Conservation (phyloP, 1,140 invertebrate species). For the Cydia amplana region DNA sequence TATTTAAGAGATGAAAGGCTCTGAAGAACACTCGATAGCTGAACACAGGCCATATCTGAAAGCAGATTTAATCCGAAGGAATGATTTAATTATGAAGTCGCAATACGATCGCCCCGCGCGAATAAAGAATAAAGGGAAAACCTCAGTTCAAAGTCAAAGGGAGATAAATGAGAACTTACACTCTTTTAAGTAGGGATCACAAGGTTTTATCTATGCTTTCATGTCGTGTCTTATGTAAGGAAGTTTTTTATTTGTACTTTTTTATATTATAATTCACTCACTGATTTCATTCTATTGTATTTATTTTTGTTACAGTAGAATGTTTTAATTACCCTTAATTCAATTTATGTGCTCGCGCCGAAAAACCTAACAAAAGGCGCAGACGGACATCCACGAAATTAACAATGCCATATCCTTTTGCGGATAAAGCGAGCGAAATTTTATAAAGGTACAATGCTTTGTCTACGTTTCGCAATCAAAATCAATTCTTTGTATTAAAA, state of each 20-base stretch:
- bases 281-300: neutral
- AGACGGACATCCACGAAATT: conserved; percentile 29
- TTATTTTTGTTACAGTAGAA: neutral
- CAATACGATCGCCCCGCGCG: conserved; percentile 47
- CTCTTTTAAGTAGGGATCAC: conserved; percentile 52
- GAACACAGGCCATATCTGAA: conserved; percentile 49
- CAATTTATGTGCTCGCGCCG: neutral
- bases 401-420: conserved; percentile 41
- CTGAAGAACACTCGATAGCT: conserved; percentile 47
- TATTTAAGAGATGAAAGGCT: conserved; percentile 42
- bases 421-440: conserved; percentile 52
- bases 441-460: conserved; percentile 59
- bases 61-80: conserved; percentile 54
- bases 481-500: conserved; percentile 65
- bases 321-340: neutral
- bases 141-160: conserved; percentile 49
- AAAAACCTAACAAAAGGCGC: conserved; percentile 20
- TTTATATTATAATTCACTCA: neutral
- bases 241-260: neutral
- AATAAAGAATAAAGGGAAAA: conserved; percentile 49
- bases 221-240: neutral
- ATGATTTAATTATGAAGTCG: conserved; percentile 61
- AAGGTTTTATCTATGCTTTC: conserved; percentile 49
- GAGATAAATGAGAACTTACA: conserved; percentile 56
- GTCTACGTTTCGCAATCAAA: conserved; percentile 62